Conservation (phyloP, 2,113 vertebrate genomes). For the Xyrauchen texanus region DNA sequence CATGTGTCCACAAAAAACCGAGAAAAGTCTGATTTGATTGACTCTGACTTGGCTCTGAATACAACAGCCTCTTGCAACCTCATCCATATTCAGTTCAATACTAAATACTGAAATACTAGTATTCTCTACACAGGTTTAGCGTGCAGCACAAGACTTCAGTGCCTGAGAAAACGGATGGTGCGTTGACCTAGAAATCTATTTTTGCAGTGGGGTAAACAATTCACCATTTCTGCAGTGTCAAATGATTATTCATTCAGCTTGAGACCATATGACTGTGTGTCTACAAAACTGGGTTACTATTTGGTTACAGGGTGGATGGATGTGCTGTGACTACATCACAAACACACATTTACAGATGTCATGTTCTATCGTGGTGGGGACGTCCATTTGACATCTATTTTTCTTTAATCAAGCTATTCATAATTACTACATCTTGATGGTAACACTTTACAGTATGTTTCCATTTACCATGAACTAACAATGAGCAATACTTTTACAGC, state of each 20-base stretch:
- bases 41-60: constrained; percentile 29
- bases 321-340: not conserved
- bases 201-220: constrained; percentile 24
- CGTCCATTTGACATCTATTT: not conserved
- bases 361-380: not conserved
- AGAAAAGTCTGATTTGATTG: not conserved
- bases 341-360: not conserved
- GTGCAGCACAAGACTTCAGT: not conserved
- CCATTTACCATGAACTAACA: no score
- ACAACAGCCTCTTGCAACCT: not conserved
- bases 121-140: not conserved
- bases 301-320: constrained; percentile 20
- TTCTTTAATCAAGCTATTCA: not conserved
- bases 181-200: constrained; percentile 46
- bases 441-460: no score
- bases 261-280: not conserved
- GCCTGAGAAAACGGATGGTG: not conserved
- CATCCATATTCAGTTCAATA: not conserved
- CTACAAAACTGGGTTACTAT: constrained; percentile 14
- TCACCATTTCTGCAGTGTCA: not conserved
- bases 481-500: no score
- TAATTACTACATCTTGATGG: not conserved
- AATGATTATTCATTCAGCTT: not conserved
- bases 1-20: no score
- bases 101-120: not conserved